Evolutionary conservation across 2,888 invertebrate genomes (phyloP).

Genomic region (Callosobruchus maculatus): DNA sequence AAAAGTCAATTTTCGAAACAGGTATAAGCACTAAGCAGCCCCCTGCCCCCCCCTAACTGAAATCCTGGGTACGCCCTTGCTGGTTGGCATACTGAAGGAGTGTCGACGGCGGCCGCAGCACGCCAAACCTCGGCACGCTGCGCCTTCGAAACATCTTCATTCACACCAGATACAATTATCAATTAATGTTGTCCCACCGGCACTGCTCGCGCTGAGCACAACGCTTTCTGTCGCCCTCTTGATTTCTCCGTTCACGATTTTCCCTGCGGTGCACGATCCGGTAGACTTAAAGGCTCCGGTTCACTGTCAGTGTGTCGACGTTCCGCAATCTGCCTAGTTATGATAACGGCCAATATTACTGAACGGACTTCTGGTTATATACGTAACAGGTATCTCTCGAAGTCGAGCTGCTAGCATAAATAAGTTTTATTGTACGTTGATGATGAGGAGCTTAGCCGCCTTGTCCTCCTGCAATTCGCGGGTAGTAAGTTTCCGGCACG

Average conservation of each 20-base stretch:
- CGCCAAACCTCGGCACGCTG: not conserved
- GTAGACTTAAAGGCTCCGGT: not conserved
- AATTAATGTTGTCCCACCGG: not conserved
- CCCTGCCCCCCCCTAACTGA: too few relatives aligned
- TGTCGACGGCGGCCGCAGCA: not conserved
- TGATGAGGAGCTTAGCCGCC: too few relatives aligned
- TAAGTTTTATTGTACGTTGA: too few relatives aligned
- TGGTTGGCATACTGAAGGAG: not conserved
- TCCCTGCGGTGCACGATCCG: not conserved
- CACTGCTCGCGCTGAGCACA: not conserved
- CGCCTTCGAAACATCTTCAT: slow-evolving; percentile 35
- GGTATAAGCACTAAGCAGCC: too few relatives aligned
- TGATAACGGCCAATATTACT: too few relatives aligned
- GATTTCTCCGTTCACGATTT: not conserved
- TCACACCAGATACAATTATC: slow-evolving; percentile 22
- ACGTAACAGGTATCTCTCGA: too few relatives aligned
- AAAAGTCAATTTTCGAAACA: too few relatives aligned
- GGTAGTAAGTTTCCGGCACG: too few relatives aligned
- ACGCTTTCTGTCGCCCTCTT: not conserved
- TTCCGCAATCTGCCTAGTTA: not conserved
- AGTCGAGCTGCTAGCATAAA: too few relatives aligned
- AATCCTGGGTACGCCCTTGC: too few relatives aligned
- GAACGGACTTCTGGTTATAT: too few relatives aligned
- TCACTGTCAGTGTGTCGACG: not conserved
- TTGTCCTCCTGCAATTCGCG: too few relatives aligned